A percentile compares a stretch with the other conserved stretches of the same genome.
phyloP scores from a whole-genome alignment of 2,797 vertebrate species.

The Sebastes diploproa region DNA sequence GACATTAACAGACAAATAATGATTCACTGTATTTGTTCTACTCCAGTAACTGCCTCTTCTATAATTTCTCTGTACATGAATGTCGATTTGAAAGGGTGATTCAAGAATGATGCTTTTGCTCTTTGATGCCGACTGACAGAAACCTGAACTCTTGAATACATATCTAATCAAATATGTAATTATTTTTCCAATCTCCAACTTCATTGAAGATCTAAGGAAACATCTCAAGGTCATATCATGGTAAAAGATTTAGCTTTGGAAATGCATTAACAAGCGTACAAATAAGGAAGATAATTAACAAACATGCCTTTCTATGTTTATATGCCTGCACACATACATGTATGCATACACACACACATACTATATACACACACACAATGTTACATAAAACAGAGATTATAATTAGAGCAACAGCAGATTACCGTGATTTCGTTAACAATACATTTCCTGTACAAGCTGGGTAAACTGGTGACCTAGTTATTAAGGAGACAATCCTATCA shows the following conservation, averaged over 20 bases:
- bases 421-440: background rate
- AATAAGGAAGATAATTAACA: background rate
- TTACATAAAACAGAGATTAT: background rate
- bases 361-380: background rate
- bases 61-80: background rate
- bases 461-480: conserved; percentile 16
- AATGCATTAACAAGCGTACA: background rate
- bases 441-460: background rate
- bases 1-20: background rate
- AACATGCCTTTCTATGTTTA: background rate
- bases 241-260: background rate
- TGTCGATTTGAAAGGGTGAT: background rate
- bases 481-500: conserved; percentile 1
- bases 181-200: background rate
- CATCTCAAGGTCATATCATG: background rate
- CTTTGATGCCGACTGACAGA: too few relatives aligned
- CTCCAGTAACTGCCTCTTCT: background rate
- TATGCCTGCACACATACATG: background rate
- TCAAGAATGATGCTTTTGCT: background rate
- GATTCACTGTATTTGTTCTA: background rate
- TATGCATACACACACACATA: background rate
- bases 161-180: background rate
- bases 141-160: too few relatives aligned
- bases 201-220: background rate
- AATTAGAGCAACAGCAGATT: background rate